Percentiles rank a stretch among this genome's conserved stretches.
Evolutionary conservation across 1,140 invertebrate genomes (phyloP).

Genomic region (Heliconius hewitsoni): DNA sequence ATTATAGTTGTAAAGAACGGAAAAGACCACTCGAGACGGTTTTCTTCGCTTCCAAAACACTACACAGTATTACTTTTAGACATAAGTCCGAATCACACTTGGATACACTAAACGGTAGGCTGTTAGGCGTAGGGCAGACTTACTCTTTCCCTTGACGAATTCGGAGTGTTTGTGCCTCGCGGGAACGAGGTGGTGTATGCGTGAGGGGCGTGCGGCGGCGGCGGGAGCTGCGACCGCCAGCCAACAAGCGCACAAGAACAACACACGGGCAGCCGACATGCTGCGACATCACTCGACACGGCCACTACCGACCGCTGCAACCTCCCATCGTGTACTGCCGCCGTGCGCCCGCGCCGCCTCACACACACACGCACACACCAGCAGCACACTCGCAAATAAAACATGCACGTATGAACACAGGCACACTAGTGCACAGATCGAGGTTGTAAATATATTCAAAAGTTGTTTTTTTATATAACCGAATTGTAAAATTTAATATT

Average conservation of each 20-base stretch:
- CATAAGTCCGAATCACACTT: not conserved
- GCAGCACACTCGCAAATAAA: not conserved
- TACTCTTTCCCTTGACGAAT: constrained; percentile 79
- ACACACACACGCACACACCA: not conserved
- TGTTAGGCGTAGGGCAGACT: constrained; percentile 46
- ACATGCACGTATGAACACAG: not conserved
- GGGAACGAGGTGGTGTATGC: constrained; percentile 54
- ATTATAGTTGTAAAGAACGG: constrained; percentile 4
- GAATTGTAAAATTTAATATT: not conserved
- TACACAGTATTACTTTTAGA: not conserved
- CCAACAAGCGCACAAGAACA: constrained; percentile 4
- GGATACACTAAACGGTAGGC: not conserved
- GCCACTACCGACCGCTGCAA: constrained; percentile 66
- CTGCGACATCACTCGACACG: constrained; percentile 75
- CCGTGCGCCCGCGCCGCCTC: constrained; percentile 63
- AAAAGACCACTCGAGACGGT: not conserved
- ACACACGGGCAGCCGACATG: constrained; percentile 46
- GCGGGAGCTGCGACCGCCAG: constrained; percentile 42
- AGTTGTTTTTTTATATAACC: constrained; percentile 6
- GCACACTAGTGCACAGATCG: constrained; percentile 40
- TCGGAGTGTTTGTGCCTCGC: constrained; percentile 70
- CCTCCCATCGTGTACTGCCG: constrained; percentile 73
- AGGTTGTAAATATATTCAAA: constrained; percentile 10
- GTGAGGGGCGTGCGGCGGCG: constrained; percentile 57
- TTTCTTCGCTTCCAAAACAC: not conserved